Evolutionary conservation across 2,113 vertebrate species (phyloP).

Genomic region (Emydocephalus ijimae): DNA sequence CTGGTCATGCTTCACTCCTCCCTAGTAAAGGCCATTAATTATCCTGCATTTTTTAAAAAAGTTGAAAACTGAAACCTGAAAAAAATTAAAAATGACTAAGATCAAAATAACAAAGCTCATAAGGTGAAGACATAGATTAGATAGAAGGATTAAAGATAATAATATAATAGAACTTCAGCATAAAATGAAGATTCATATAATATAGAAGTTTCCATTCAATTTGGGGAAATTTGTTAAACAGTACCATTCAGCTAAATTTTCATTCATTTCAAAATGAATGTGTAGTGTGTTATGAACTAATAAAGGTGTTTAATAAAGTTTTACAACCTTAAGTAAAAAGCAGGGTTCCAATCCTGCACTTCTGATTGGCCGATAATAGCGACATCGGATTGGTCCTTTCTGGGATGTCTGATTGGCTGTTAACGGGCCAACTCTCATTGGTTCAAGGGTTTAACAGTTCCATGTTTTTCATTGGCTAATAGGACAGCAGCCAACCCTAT

Average conservation of each 20-base stretch:
- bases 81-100: background rate
- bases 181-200: background rate
- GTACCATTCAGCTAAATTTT: background rate
- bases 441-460: no score
- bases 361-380: no score
- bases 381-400: no score
- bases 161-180: background rate
- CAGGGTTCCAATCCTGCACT: no score
- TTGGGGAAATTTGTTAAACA: background rate
- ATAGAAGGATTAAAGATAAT: background rate
- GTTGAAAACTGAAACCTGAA: background rate
- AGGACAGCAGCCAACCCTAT: no score
- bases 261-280: background rate
- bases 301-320: no score
- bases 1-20: background rate
- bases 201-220: background rate
- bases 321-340: no score
- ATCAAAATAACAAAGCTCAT: background rate
- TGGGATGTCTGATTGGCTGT: no score
- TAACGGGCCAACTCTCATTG: no score
- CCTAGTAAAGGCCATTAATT: background rate
- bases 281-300: background rate
- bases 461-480: no score
- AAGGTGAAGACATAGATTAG: background rate
- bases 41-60: background rate